Evolutionary conservation across 2,888 invertebrate genomes (phyloP).

Genomic region (Heteromurus nitidus): DNA sequence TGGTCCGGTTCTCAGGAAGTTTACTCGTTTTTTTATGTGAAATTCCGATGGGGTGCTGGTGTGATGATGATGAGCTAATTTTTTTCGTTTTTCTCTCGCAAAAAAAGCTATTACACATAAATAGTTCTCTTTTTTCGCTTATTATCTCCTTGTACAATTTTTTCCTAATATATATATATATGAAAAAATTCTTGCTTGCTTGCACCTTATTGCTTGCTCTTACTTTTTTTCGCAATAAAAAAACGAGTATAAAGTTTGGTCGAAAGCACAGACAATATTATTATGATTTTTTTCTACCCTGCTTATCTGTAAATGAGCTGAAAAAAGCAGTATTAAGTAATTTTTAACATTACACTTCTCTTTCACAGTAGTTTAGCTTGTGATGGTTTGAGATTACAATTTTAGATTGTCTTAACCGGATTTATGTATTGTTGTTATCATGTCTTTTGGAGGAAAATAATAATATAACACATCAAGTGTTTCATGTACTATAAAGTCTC

Average conservation of each 20-base stretch:
- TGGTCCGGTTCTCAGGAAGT: constrained; percentile 55
- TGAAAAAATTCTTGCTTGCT: constrained; percentile 10
- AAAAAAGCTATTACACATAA: constrained; percentile 22
- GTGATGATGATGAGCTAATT: constrained; percentile 42
- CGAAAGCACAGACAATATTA: constrained; percentile 26
- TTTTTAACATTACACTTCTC: constrained; percentile 58
- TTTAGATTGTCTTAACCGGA: constrained; percentile 63
- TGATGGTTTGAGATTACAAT: constrained; percentile 51
- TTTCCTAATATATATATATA: not conserved
- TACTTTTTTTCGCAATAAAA: constrained; percentile 28
- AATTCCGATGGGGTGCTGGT: constrained; percentile 25
- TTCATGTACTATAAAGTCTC: not conserved
- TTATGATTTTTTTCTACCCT: constrained; percentile 34
- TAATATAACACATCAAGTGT: constrained; percentile 20
- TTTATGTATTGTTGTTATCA: constrained; percentile 58
- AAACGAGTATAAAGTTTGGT: not conserved
- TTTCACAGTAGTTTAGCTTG: constrained; percentile 56
- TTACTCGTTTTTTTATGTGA: constrained; percentile 37
- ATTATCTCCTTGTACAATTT: constrained; percentile 23
- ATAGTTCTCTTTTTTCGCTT: constrained; percentile 22
- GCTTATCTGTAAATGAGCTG: constrained; percentile 54
- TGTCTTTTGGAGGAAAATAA: constrained; percentile 43
- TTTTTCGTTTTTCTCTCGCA: constrained; percentile 26
- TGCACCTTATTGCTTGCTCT: constrained; percentile 11
- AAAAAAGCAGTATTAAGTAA: constrained; percentile 57